Base-by-base conservation (phyloP, 2,888 invertebrate species). In the Diaphora mendica region DNA sequence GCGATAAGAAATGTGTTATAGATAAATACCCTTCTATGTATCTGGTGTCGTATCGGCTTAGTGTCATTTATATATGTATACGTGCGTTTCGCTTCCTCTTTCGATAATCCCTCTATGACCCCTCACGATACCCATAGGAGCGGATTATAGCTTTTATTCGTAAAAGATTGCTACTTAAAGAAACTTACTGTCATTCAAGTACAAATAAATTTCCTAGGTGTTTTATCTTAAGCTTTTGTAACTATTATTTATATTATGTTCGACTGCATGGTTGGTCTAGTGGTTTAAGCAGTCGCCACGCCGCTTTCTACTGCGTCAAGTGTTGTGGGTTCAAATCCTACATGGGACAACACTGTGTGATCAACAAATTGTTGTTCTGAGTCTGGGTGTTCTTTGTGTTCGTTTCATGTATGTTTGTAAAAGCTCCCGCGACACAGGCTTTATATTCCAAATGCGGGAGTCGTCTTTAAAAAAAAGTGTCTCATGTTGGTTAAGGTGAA, bases 81-180 rank as follows among this genome's bases (percentile, higher is more conserved):
- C n/a, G 65, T 9, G 39, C 35, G 17, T 42, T 48, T 33, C 35
- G 26, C 33, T 55, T 59, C 44, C 67, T 59, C n/a, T 42, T 39
- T 20, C 51, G 59, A 42, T 66, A 67, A 67, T 72, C 71, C 67
- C 23, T 72, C 42, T 67, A 59, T 67, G 55, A 39, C 64, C 71
- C 39, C 66, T 66, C 59, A 59, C 42, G 55, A 55, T 72, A 35
- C 66, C 71, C 66, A 67, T 67, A 55, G 67, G 55, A 67, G 17
- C 39, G 44, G 66, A 67, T 72, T 72, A 72, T 42, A 55, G 66
- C 33, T 59, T 66, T 59, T 59, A 72, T 67, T 66, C 42, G 42
- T 59, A 42, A 35, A 44, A 39, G 35, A 42, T 42, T 42, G 33
- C 26, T 23, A 23, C 30, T 48, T 33, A 67, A 33, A 48, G 33